phyloP scores from a whole-genome alignment of 2,888 invertebrate species.

The Linyphia triangularis region DNA sequence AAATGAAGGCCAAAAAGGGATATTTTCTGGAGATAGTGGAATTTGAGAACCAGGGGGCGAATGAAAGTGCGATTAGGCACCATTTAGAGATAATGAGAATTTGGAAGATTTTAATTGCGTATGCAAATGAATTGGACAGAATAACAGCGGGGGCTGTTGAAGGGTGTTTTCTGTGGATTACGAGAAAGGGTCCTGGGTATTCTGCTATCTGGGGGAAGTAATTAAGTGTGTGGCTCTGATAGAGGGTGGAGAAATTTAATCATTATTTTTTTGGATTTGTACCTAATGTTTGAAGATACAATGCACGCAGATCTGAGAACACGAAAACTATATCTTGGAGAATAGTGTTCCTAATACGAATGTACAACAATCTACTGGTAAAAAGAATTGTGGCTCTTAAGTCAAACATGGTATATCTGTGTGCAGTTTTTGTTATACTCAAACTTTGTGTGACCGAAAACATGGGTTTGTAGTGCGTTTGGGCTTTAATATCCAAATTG shows the following conservation, averaged over 20 bases:
- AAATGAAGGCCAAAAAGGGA: not conserved
- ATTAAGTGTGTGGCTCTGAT: slow-evolving; percentile 21
- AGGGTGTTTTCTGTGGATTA: slow-evolving; percentile 8
- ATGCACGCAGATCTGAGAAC: no score
- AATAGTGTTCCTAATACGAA: no score
- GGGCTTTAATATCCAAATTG: no score
- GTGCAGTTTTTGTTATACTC: no score
- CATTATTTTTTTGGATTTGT: not conserved
- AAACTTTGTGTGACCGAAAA: no score
- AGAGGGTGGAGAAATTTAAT: not conserved
- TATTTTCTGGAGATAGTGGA: slow-evolving; percentile 1
- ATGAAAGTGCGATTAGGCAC: slow-evolving; percentile 62
- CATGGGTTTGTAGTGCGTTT: no score
- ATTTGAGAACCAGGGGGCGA: slow-evolving; percentile 7
- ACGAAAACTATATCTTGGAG: no score
- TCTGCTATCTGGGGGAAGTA: slow-evolving; percentile 26
- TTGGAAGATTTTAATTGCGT: slow-evolving; percentile 63
- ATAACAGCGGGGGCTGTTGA: not conserved
- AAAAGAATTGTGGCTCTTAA: no score
- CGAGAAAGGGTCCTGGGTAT: not conserved
- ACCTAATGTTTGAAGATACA: no score
- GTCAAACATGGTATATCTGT: no score
- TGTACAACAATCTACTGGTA: no score
- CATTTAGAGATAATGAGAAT: slow-evolving; percentile 64
- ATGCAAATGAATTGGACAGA: slow-evolving; percentile 55